Conservation (phyloP, 2,797 vertebrate species). For the Argya squamiceps region DNA sequence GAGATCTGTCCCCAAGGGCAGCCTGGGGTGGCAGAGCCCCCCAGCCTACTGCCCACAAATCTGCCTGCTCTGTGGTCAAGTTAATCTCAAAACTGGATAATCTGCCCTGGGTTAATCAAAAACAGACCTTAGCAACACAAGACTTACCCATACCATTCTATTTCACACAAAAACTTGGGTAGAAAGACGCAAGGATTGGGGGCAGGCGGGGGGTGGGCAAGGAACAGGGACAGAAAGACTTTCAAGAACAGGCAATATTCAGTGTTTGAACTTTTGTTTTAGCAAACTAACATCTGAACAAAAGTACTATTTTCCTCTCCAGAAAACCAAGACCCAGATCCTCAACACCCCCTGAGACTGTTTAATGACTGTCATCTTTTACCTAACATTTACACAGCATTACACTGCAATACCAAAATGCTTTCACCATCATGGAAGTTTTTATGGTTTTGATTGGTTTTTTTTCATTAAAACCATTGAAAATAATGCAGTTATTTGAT, state of each 20-base stretch:
- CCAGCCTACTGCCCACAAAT: not conserved
- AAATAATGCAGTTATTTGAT: not conserved
- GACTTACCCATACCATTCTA: not conserved
- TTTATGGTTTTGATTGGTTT: accelerated
- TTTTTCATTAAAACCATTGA: not conserved
- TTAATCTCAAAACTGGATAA: not conserved
- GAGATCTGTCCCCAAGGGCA: not conserved
- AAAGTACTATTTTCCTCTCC: not conserved
- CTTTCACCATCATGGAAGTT: not conserved
- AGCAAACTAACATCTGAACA: not conserved
- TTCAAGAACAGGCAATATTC: not conserved
- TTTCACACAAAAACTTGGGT: not conserved
- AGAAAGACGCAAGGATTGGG: not conserved
- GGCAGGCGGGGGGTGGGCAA: accelerated
- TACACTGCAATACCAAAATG: not conserved
- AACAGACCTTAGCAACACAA: not conserved
- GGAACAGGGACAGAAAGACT: not conserved
- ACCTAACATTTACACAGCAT: not conserved
- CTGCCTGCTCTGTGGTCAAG: not conserved
- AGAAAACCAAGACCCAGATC: not conserved
- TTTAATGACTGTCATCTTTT: not conserved
- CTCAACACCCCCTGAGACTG: not conserved
- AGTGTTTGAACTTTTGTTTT: not conserved
- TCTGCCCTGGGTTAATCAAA: not conserved
- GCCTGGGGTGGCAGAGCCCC: not conserved